Conservation (phyloP, 2,797 vertebrate genomes). For the Pipistrellus pygmaeus region DNA sequence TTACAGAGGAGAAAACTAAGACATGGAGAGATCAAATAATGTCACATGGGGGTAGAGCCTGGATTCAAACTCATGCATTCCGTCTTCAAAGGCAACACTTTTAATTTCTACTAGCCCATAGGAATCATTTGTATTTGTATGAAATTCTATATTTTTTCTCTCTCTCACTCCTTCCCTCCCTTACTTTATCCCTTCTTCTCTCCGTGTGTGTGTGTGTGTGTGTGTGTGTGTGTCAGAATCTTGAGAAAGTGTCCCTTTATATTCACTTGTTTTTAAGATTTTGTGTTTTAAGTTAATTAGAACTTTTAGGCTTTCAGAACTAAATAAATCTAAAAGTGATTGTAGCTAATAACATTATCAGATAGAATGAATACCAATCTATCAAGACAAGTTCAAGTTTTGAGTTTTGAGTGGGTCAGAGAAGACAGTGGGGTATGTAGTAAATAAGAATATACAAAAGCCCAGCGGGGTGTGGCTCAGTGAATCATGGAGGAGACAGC, state of each 20-base stretch:
- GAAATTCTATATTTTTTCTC: background rate
- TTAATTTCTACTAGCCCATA: background rate
- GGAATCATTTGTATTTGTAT: background rate
- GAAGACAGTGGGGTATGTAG: background rate
- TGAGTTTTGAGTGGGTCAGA: background rate
- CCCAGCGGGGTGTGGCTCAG: no score
- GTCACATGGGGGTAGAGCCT: background rate
- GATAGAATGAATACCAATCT: conserved; percentile 10
- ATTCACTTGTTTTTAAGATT: conserved; percentile 56
- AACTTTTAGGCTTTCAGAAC: background rate
- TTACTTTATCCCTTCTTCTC: no score
- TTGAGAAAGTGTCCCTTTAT: background rate
- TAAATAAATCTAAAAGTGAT: background rate
- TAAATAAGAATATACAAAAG: background rate
- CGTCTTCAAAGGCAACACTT: background rate
- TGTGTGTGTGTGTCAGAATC: background rate
- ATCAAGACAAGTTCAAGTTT: background rate
- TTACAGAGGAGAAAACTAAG: conserved; percentile 15
- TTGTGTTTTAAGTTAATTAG: conserved; percentile 13
- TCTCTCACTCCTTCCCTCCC: no score
- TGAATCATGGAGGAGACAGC: no score
- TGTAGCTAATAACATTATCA: background rate
- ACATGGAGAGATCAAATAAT: background rate
- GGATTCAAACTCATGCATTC: background rate
- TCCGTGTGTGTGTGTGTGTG: background rate